Evolutionary conservation across 2,888 invertebrate species (phyloP).

Genomic region (Steinernema scapterisci): DNA sequence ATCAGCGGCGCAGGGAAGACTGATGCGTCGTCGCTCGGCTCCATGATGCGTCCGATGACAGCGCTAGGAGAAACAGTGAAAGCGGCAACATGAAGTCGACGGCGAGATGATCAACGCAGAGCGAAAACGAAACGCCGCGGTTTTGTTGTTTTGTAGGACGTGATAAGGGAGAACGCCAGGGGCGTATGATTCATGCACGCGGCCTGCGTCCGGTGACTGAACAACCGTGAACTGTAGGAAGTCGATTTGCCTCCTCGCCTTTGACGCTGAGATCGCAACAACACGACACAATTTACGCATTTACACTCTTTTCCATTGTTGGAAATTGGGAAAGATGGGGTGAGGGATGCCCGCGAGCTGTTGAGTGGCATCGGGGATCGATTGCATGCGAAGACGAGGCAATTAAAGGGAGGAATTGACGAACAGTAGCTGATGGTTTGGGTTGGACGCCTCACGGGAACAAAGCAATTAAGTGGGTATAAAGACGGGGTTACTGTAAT

Average conservation of each 20-base stretch:
- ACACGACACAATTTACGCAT: constrained; percentile 16
- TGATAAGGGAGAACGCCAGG: not conserved
- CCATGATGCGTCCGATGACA: constrained; percentile 24
- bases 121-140: not conserved
- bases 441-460: not conserved
- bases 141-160: not conserved
- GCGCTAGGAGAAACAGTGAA: not conserved
- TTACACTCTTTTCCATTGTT: constrained; percentile 31
- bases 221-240: not conserved
- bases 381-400: constrained; percentile 5
- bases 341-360: constrained; percentile 9
- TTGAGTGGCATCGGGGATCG: constrained; percentile 22
- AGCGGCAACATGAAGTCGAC: too few relatives aligned
- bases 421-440: constrained; percentile 26
- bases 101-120: not conserved
- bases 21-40: not conserved
- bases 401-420: constrained; percentile 25
- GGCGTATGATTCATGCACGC: not conserved
- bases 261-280: constrained; percentile 6
- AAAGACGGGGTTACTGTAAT: not conserved
- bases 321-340: not conserved
- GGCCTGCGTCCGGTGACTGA: not conserved
- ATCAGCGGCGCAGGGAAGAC: not conserved
- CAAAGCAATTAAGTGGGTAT: constrained; percentile 3
- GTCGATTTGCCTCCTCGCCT: not conserved